These are phyloP conservation scores for Ennomos quercinarius DNA, from an alignment of 2,888 invertebrate species.

Conservation along the genomic window DNA sequence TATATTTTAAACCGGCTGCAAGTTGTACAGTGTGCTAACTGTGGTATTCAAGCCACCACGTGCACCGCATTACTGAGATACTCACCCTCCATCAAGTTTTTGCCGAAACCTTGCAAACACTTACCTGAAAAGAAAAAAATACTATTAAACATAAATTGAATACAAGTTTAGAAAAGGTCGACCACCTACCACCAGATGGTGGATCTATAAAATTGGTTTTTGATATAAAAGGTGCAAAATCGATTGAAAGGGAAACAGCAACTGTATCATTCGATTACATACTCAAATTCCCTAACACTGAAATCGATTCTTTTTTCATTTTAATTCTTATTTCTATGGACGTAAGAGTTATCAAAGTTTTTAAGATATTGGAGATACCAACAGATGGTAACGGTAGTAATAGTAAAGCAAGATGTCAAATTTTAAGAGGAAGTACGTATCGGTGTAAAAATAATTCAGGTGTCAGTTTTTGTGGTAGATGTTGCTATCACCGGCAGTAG, in stretches of 20 bases:
- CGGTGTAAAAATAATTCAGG: conserved; percentile 46
- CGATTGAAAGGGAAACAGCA: conserved; percentile 66
- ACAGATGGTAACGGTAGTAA: conserved; percentile 56
- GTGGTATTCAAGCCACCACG: conserved; percentile 1
- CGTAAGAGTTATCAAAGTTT: conserved; percentile 30
- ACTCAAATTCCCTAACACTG: conserved; percentile 37
- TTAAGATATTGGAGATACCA: conserved; percentile 22
- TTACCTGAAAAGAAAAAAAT: conserved; percentile 71
- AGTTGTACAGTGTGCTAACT: no score
- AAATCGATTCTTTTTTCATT: conserved; percentile 28
- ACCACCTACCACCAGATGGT: conserved; percentile 66
- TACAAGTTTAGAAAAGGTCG: conserved; percentile 66
- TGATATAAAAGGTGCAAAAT: conserved; percentile 73
- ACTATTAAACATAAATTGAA: conserved; percentile 67
- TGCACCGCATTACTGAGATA: conserved; percentile 29
- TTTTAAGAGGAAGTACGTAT: conserved; percentile 51
- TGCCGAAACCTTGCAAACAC: conserved; percentile 57
- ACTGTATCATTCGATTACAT: conserved; percentile 60
- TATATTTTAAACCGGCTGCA: no score
- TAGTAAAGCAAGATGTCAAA: conserved; percentile 56
- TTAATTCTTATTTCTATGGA: conserved; percentile 37
- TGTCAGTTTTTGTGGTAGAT: conserved; percentile 41
- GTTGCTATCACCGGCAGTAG: conserved; percentile 16
- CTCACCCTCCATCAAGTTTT: conserved; percentile 58
- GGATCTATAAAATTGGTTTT: conserved; percentile 64